Evolutionary conservation across 2,888 invertebrate genomes (phyloP).

Genomic region (Meganola albula): DNA sequence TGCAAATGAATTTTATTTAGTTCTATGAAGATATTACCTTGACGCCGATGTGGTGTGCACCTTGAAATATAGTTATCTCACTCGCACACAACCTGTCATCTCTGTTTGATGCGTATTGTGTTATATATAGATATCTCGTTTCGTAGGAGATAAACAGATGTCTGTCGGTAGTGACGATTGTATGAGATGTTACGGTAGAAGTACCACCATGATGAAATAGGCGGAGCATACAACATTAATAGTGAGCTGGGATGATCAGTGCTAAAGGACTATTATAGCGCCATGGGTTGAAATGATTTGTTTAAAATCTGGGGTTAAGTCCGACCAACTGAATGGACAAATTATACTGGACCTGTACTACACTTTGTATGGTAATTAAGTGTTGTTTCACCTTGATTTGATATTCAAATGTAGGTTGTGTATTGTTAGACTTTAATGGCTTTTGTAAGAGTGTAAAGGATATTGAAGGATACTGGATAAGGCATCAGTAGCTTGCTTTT

Average conservation of each 20-base stretch:
- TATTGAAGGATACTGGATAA: no score
- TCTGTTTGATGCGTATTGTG: slow-evolving; percentile 61
- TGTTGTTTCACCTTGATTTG: no score
- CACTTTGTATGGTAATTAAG: slow-evolving; percentile 24
- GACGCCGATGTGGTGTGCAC: slow-evolving; percentile 53
- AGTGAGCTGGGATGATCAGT: slow-evolving; percentile 33
- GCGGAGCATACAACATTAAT: no score
- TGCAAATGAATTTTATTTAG: slow-evolving; percentile 45
- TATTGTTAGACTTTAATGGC: no score
- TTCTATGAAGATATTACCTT: slow-evolving; percentile 52
- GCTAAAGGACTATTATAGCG: slow-evolving; percentile 38
- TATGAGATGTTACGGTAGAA: slow-evolving; percentile 46
- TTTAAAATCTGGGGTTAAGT: slow-evolving; percentile 27
- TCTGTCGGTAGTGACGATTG: slow-evolving; percentile 56
- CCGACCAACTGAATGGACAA: slow-evolving; percentile 21
- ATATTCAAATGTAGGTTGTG: no score
- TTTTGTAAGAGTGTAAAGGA: no score
- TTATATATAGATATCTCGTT: slow-evolving; percentile 74
- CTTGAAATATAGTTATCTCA: slow-evolving; percentile 62
- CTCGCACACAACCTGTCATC: slow-evolving; percentile 56
- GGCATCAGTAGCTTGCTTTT: no score
- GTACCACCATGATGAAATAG: slow-evolving; percentile 74
- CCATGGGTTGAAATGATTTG: slow-evolving; percentile 32
- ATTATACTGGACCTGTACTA: slow-evolving; percentile 23
- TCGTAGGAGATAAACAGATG: slow-evolving; percentile 66